Percentiles rank a stretch among this genome's conserved stretches.
These are phyloP conservation scores for Mandrillus leucophaeus DNA, from an alignment of 2,113 vertebrate species.

Conservation along the genomic window DNA sequence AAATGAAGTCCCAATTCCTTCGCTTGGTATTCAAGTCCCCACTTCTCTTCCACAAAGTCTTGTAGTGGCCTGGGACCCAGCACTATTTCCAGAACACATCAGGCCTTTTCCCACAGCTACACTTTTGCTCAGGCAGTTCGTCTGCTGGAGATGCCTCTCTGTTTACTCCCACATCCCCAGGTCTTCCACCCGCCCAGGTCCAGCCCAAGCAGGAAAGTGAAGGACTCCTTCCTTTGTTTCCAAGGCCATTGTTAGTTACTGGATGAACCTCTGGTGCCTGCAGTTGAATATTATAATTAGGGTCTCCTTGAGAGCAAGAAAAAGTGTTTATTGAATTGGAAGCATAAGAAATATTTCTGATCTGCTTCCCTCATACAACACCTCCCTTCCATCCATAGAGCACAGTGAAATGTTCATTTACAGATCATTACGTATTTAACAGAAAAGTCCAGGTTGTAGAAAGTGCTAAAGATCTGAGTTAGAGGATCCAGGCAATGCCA, in stretches of 20 bases:
- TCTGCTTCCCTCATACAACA: background rate
- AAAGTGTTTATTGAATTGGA: conserved; percentile 24
- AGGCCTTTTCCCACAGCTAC: background rate
- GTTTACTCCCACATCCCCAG: background rate
- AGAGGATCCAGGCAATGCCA: background rate
- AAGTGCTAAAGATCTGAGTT: background rate
- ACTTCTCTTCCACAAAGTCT: background rate
- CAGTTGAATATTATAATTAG: background rate
- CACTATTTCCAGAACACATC: background rate
- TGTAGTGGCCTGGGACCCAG: background rate
- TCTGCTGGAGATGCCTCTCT: background rate
- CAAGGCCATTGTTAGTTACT: background rate
- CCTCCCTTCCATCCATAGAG: background rate
- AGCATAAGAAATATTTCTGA: background rate
- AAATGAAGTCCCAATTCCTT: conserved; percentile 15
- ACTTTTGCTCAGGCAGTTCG: background rate
- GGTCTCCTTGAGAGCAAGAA: background rate
- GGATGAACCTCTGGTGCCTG: background rate
- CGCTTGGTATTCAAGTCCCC: background rate
- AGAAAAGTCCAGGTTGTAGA: background rate
- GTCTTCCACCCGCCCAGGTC: background rate
- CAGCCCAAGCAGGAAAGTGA: background rate
- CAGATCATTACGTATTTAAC: background rate
- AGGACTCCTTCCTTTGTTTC: background rate
- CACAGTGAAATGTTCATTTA: background rate